Base-by-base conservation (phyloP, 2,113 vertebrate species). In the Corynorhinus townsendii region DNA sequence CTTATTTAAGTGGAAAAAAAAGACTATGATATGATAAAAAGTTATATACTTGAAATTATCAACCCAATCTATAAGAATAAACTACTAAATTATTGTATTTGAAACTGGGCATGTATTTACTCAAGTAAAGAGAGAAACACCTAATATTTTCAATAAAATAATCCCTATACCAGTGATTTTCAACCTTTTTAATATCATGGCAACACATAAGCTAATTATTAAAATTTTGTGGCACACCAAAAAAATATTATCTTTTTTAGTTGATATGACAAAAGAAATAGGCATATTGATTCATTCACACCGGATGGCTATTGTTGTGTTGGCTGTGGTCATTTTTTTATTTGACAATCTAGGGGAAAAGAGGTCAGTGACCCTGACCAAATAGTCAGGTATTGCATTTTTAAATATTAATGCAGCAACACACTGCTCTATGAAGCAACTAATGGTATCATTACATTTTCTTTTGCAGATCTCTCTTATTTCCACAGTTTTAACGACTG, bases 401-500 rank as follows among this genome's bases (percentile, higher is more conserved):
- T 76, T 76, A 76, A 33, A 49, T 49, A 49, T 45, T 33, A 16
- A 11, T 20, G 28, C 16, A 6, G 28, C 73, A 47, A 33, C 26
- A 59, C 26, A 33, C 28, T 28, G 28, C 22, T 77, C 2, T 49
- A 20, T 88, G 11, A 22, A 90, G 68, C 59, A 86, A 38, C 22
- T 93, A 52, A 84, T 6, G 38, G 71, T 82, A 84, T 47, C 7
- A 68, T 91, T 89, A 40, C 1, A 40, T 97, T 97, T 97, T 90
- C 64, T 90, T 98, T 97, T 96, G 22, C 96, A 99, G 99, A 97
- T 99, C 66, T 99, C 99, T 86, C 97, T 99, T 94, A 93, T 99
- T 96, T 99, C 99, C 73, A 98, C 99, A 96, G 93, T 99, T 96
- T 98, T 99, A 98, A 99, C 99, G 12, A 4, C 98, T 76, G 93